Base-by-base conservation (phyloP, 2,113 vertebrate species). In the Haemorhous mexicanus region DNA sequence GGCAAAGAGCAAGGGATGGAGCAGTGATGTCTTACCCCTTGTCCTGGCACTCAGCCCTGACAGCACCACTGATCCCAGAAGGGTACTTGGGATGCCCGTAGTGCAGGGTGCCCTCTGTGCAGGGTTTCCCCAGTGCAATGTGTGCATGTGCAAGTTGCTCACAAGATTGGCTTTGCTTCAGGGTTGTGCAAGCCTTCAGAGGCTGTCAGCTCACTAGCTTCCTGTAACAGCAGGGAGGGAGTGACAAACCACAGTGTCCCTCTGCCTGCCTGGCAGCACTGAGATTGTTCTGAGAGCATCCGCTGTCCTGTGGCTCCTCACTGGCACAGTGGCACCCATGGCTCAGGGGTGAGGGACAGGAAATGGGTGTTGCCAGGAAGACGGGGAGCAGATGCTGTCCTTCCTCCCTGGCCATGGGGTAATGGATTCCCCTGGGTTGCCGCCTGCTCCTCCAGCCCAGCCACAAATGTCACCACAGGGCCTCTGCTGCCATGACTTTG, bases 81-180 rank as follows among this genome's bases (percentile, higher is more conserved):
- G 35, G 15, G 15, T 50, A 43, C 30, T 64, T 0, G 0, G 43
- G 18, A 33, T 16, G 13, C 27, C 27, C 0, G 0, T 4, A 16
- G 55, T 46, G 50, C 28, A 43, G 27, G 22, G 8, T 20, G 46
- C 6, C 18, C 39, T 44, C 23, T 59, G 16, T 19, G 43, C 32
- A 58, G 52, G 16, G 27, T 44, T 49, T 23, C 12, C 27, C 6
- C 21, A 27, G 30, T 13, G 23, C 39, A 68, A 12, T 33, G 37
- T 13, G 7, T n/a, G 16, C 30, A 9, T 33, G 5, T 47, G 27
- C 63, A 20, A 33, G 28, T 32, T 74, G 19, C 49, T 35, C 61
- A 13, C 0, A 0, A 46, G 32, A 33, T 24, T 9, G 1, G 53
- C 22, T 69, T 73, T 59, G 26, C 55, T 44, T 35, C 0, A 0